Evolutionary conservation across 2,113 vertebrate genomes (phyloP), one percentile per base, ranked within the genome.

Genomic region (Hyla sarda): DNA sequence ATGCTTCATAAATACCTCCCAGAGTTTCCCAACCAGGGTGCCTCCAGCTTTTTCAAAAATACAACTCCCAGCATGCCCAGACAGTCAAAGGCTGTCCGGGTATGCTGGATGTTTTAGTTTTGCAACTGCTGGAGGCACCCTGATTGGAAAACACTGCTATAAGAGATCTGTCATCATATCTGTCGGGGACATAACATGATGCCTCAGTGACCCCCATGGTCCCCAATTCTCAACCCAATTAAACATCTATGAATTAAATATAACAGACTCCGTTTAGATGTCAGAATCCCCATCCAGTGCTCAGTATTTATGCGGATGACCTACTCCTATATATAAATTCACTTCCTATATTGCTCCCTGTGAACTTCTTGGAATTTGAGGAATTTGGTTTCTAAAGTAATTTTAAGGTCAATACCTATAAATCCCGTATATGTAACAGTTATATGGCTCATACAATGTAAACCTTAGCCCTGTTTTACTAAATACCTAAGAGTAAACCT

Each of bases 341-440:
- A 34, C 65, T 34, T 37, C 34, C 65, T 37, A 21, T 19, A 69
- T 69, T 21, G 17, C 65, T 69, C 32, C 65, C 65, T 69, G 65
- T 21, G 65, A 69, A 69, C 65, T 17, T 69, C 65, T 32, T 2
- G 21, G 65, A 69, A 69, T 69, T 69, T 34, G 16, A 69, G 30
- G 65, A 69, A 69, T 69, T 69, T 21, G 10, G 65, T 34, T 67
- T 67, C 62, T 32, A 17, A 32, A 67, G 62, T 67, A 32, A 67
- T 69, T 34, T 21, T 25, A 69, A 69, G 65, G 65, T 69, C 65
- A 69, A 69, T 69, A 69, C 30, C 34, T 32, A 69, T 69, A 69
- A 69, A 69, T 69, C 65, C 34, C 65, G n/a, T n/a, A n/a, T n/a
- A n/a, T n/a, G n/a, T n/a, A n/a, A 34, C 16, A 69, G 65, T 34